Evolutionary conservation across 2,113 vertebrate genomes (phyloP), one percentile per base, ranked within the genome.

Genomic region (Lepus americanus): DNA sequence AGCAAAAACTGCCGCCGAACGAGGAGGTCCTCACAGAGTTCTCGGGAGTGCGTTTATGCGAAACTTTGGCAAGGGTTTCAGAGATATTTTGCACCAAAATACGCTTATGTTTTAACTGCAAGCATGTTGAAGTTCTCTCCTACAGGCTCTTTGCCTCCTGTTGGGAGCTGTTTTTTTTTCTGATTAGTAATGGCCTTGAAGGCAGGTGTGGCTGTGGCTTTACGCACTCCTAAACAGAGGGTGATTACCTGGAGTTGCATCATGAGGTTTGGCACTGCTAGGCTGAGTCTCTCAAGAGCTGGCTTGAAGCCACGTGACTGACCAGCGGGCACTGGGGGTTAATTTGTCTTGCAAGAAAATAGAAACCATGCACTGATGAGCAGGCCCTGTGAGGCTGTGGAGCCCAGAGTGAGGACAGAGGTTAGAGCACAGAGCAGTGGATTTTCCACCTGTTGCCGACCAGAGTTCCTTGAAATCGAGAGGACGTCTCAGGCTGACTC

Each of bases 181-280:
- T 81, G 96, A 44, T 81, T 39, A 49, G 89, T 95, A 88, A 96
- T 94, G 81, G 96, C 94, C 76, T 53, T 14, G 5, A 97, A 73
- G 36, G 1, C 3, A 39, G 29, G 6, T 12, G n/a, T 23, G 64
- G 27, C 17, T 36, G 67, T 3, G n/a, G 27, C 67, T 77, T 6
- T 55, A 93, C 87, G 82, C 4, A 53, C 12, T 6, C 16, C 59
- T 3, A 16, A 0, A 22, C 16, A 0, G 1, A 22, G 95, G 85
- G 70, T 9, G 90, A 36, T 95, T 49, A 0, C 89, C 0, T 10
- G 1, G 25, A 31, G 9, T 97, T 97, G 79, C 91, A 83, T 96
- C 96, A 96, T 73, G 19, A 25, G n/a, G 36, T 63, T 73, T 29
- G 22, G 29, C 6, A 22, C 44, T 14, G 31, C 10, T 76, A 36